These are phyloP conservation scores for Plectrocnemia conspersa DNA, from an alignment of 1,140 invertebrate species.

Conservation along the genomic window DNA sequence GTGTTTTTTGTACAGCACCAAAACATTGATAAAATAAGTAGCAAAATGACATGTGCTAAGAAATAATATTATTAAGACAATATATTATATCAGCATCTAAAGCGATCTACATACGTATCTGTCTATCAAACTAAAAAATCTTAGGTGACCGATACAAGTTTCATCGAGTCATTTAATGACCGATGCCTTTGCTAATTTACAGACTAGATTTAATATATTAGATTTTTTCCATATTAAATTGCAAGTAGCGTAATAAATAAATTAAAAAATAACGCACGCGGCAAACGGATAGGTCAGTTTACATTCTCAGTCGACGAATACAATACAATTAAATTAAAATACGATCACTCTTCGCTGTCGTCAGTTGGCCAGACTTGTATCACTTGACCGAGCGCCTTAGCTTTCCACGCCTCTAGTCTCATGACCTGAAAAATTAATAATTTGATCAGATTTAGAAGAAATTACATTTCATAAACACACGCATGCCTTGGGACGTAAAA, in stretches of 20 bases:
- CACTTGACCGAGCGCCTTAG: conserved; percentile 39
- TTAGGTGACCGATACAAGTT: too few species aligned
- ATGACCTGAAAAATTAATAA: conserved; percentile 53
- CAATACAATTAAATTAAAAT: background rate
- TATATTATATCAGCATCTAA: too few species aligned
- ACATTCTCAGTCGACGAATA: conserved; percentile 3
- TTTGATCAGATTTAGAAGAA: too few species aligned
- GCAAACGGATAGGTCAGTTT: background rate
- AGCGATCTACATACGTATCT: too few species aligned
- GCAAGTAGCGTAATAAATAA: background rate
- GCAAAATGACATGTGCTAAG: too few species aligned
- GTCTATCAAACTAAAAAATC: too few species aligned
- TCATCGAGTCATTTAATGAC: too few species aligned
- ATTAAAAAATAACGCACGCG: background rate
- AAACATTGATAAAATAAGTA: too few species aligned
- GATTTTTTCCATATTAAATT: background rate
- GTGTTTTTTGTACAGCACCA: too few species aligned
- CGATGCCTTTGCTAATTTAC: background rate
- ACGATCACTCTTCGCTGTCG: background rate
- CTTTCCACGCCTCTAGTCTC: conserved; percentile 60
- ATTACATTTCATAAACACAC: too few species aligned
- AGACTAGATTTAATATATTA: background rate
- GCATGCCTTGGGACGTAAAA: too few species aligned
- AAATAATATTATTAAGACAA: too few species aligned
- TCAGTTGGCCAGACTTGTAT: conserved; percentile 1